A percentile compares a stretch with the other conserved stretches of the same genome.
phyloP scores from a whole-genome alignment of 2,113 vertebrate species.

The Gymnobelideus leadbeateri region DNA sequence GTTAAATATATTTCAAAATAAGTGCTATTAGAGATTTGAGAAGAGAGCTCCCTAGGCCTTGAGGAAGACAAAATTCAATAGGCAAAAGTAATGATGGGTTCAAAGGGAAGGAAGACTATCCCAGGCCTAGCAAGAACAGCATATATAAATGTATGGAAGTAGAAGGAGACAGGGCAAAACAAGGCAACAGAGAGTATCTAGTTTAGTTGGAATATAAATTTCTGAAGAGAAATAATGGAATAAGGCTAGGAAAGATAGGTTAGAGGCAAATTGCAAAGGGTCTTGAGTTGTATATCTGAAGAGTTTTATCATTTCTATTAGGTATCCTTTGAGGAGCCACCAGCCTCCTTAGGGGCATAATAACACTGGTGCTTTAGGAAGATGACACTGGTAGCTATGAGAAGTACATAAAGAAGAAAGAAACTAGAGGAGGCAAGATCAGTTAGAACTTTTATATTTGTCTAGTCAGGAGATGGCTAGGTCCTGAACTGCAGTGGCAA shows the following conservation, averaged over 20 bases:
- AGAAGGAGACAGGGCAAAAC: not conserved
- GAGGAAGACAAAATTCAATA: not conserved
- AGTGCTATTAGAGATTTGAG: not conserved
- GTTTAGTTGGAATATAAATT: not conserved
- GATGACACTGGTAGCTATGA: not conserved
- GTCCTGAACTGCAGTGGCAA: not conserved
- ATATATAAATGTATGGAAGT: not conserved
- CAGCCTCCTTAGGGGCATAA: not conserved
- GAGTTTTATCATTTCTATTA: not conserved
- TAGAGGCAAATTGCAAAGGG: not conserved
- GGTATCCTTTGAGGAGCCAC: not conserved
- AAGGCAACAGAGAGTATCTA: not conserved
- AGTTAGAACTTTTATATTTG: not conserved
- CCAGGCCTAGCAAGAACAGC: not conserved
- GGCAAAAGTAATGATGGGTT: not conserved
- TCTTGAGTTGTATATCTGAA: not conserved
- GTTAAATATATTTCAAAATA: not conserved
- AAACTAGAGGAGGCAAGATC: not conserved
- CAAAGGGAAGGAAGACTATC: not conserved
- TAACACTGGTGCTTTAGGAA: not conserved
- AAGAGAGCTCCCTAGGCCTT: not conserved
- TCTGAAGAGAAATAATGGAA: not conserved
- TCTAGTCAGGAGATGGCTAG: not conserved
- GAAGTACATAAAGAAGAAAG: not conserved
- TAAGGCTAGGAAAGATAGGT: not conserved